Percentiles rank a stretch among this genome's conserved stretches.
Conservation (phyloP, 2,113 vertebrate genomes). For the Pygathrix nemaeus region DNA sequence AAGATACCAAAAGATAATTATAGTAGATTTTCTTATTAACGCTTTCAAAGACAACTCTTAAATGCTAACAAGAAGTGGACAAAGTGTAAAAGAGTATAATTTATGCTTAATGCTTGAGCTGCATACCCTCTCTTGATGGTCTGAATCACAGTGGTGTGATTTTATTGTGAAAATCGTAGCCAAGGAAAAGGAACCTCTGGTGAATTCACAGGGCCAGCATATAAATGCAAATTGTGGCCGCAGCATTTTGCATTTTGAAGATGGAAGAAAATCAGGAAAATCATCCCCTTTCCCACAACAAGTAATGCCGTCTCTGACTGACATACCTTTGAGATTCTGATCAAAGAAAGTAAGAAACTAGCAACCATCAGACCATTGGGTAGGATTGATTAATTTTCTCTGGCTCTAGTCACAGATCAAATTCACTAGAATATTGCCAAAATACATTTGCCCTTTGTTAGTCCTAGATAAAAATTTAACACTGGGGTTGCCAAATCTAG, state of each 20-base stretch:
- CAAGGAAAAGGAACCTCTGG: not conserved
- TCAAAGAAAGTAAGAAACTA: slow-evolving; percentile 22
- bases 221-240: not conserved
- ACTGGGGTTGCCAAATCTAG: not conserved
- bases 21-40: slow-evolving; percentile 42
- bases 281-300: rapidly evolving
- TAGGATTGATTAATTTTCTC: not conserved
- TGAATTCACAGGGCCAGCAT: not conserved
- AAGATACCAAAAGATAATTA: not conserved
- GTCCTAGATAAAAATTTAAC: not conserved
- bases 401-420: not conserved
- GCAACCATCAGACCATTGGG: not conserved
- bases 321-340: not conserved
- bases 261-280: not conserved
- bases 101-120: not conserved
- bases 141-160: no score
- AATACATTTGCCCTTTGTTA: not conserved
- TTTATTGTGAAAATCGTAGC: not conserved
- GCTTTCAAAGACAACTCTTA: not conserved
- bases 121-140: not conserved
- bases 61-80: not conserved
- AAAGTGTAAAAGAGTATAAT: not conserved
- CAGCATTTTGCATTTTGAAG: not conserved
- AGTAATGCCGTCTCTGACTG: not conserved
- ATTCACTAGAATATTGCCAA: slow-evolving; percentile 17